Evolutionary conservation across 2,797 vertebrate species (phyloP), one percentile per base, ranked within the genome.

Genomic region (Girardinus metallicus): DNA sequence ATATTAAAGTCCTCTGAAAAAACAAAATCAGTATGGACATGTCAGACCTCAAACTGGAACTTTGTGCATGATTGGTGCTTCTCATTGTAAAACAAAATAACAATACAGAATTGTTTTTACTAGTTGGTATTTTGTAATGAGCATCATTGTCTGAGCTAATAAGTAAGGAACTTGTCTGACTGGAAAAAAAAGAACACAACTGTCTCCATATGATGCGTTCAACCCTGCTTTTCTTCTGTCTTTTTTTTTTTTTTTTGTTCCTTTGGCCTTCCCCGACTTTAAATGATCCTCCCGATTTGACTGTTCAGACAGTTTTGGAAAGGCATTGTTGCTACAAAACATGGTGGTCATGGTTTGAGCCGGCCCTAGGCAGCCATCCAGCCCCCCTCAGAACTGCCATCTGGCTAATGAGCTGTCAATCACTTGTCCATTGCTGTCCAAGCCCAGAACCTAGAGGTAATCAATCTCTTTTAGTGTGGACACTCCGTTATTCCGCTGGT

Each of bases 371-470:
- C 79, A 78, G 71, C 79, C 83, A 73, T 90, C 88, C 85, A 85
- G 82, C 87, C 89, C 83, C 88, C 85, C 83, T 84, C 84, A 88
- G 89, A 78, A 84, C 76, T 75, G 82, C 95, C 94, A 95, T 95
- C 94, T 95, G 94, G 88, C 93, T 94, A 94, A 95, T 94, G 94
- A 93, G 82, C 88, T 94, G 93, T 94, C 95, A 89, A 79, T 94
- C 94, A 89, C 87, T 88, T 91, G 89, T 91, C 82, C 75, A 88
- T 89, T 84, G 83, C 85, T 49, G 51, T 80, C 86, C 87, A 83
- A 89, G 81, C 88, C 89, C 79, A 83, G 84, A 88, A 90, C 88
- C 86, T 79, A 87, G 83, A 89, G 80, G 85, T 89, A 87, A 93
- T 95, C 93, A 90, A 91, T 94, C 91, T 92, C 75, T 71, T 86